A percentile compares a stretch with the other conserved stretches of the same genome.
Evolutionary conservation across 2,113 vertebrate genomes (phyloP).

Genomic region (Caranx melampygus): DNA sequence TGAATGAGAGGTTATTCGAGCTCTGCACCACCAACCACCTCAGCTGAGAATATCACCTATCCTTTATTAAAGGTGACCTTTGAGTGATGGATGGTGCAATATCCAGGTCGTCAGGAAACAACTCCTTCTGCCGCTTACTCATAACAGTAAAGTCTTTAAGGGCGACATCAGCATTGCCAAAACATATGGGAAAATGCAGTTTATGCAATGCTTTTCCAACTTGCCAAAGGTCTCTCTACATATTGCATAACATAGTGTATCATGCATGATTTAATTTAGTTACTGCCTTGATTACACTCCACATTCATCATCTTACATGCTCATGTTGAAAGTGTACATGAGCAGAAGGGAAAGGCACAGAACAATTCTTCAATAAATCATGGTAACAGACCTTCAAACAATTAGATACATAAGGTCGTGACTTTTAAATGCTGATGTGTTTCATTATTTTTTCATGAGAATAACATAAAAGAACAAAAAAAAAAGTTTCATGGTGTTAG

Average conservation of each 20-base stretch:
- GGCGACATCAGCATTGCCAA: slow-evolving; percentile 21
- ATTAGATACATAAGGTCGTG: slow-evolving; percentile 36
- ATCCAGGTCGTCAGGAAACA: slow-evolving; percentile 37
- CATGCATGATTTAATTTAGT: slow-evolving; percentile 47
- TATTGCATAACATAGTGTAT: slow-evolving; percentile 44
- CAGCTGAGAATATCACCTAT: slow-evolving; percentile 9
- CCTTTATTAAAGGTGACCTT: slow-evolving; percentile 32
- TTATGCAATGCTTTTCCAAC: slow-evolving; percentile 28
- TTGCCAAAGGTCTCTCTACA: slow-evolving; percentile 19
- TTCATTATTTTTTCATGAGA: slow-evolving; percentile 43
- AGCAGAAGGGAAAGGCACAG: slow-evolving; percentile 26
- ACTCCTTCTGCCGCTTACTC: not conserved
- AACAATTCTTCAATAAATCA: slow-evolving; percentile 65
- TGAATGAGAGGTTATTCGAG: not conserved
- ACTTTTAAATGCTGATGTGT: slow-evolving; percentile 49
- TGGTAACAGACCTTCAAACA: slow-evolving; percentile 17
- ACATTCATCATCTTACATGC: slow-evolving; percentile 22
- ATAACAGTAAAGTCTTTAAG: slow-evolving; percentile 27
- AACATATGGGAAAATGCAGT: slow-evolving; percentile 7
- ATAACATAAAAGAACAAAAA: slow-evolving; percentile 12
- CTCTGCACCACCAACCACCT: slow-evolving; percentile 9
- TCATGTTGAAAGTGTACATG: not conserved
- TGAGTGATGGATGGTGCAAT: slow-evolving; percentile 37
- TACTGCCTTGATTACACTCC: slow-evolving; percentile 40
- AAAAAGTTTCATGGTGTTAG: slow-evolving; percentile 9